Conservation (phyloP, 1,140 invertebrate species). For the Anastrepha ludens region DNA sequence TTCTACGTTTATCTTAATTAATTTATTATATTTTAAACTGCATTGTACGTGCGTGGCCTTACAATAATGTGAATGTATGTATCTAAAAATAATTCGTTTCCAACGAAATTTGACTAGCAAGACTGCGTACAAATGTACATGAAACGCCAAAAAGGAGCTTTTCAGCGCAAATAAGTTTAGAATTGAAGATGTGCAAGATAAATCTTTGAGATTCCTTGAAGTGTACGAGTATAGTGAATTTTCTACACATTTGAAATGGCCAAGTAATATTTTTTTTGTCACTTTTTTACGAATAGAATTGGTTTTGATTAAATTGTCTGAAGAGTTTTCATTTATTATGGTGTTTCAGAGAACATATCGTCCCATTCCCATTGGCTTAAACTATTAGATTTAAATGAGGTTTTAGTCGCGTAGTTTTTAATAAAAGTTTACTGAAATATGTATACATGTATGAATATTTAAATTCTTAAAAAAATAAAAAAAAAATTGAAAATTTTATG, state of each 20-base stretch:
- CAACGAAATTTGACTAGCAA: not conserved
- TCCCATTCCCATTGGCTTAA: too few relatives aligned
- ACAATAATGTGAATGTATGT: not conserved
- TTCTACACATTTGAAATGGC: too few relatives aligned
- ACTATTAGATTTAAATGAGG: not conserved
- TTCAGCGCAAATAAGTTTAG: not conserved
- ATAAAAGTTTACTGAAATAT: not conserved
- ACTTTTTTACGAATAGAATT: too few relatives aligned
- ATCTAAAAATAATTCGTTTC: too few relatives aligned
- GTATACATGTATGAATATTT: not conserved
- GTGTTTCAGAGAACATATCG: too few relatives aligned
- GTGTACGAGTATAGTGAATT: too few relatives aligned
- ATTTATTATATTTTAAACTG: slow-evolving; percentile 21
- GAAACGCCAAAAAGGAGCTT: not conserved
- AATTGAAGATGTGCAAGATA: not conserved
- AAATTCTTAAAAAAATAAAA: too few relatives aligned
- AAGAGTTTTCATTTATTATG: too few relatives aligned
- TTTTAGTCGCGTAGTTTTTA: not conserved
- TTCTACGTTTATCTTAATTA: slow-evolving; percentile 1
- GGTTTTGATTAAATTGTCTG: too few relatives aligned
- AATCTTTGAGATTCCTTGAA: too few relatives aligned
- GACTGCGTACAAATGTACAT: not conserved
- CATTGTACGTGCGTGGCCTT: not conserved
- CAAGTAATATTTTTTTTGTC: too few relatives aligned
- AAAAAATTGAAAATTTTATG: too few relatives aligned